Evolutionary conservation across 2,888 invertebrate species (phyloP).

Genomic region (Heliconius hortense): DNA sequence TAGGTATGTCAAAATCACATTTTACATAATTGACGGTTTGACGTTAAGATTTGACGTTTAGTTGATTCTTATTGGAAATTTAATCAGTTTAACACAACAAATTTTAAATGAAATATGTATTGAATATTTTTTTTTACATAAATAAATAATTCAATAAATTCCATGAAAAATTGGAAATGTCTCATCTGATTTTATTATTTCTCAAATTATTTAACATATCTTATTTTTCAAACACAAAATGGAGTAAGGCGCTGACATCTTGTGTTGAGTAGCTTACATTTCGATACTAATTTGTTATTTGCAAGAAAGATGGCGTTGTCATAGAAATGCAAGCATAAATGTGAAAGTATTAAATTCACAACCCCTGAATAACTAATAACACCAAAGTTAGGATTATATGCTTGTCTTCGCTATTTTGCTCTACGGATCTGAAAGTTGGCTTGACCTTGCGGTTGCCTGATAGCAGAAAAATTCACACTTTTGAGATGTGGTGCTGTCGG

Average conservation of each 20-base stretch:
- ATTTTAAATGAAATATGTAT: too few species aligned
- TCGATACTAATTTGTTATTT: background rate
- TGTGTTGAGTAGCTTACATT: background rate
- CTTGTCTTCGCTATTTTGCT: background rate
- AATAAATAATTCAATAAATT: too few species aligned
- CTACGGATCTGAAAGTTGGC: background rate
- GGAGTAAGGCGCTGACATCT: background rate
- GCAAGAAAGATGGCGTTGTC: background rate
- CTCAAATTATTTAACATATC: background rate
- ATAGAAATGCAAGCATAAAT: background rate
- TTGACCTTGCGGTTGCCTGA: background rate
- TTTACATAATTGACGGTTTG: conserved; percentile 7
- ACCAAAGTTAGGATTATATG: background rate
- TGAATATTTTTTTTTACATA: too few species aligned
- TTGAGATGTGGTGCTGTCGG: background rate
- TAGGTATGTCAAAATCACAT: conserved; percentile 17
- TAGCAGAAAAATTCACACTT: background rate
- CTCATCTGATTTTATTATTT: background rate
- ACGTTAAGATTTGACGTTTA: background rate
- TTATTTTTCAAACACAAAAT: background rate
- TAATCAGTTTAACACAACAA: too few species aligned
- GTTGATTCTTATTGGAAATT: too few species aligned
- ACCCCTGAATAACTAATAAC: too few species aligned
- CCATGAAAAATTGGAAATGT: background rate
- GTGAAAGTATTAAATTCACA: background rate